Conservation (phyloP, 2,113 vertebrate species). For the Dasyornis broadbenti region DNA sequence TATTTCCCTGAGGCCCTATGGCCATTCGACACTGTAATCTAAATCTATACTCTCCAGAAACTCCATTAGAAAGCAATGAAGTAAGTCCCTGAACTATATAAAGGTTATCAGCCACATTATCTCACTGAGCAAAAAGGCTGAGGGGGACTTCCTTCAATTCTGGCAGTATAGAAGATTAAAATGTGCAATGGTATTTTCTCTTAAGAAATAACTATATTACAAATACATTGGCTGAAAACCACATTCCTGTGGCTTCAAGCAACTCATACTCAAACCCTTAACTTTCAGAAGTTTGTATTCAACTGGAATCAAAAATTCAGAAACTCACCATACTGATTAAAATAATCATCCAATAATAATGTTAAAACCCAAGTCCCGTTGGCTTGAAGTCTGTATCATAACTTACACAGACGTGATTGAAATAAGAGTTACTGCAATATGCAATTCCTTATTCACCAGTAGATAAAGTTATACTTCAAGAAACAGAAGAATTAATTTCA, state of each 20-base stretch:
- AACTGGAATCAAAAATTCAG: background rate
- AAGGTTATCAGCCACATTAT: slow-evolving; percentile 30
- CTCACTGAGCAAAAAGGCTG: background rate
- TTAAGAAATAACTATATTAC: background rate
- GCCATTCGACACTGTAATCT: background rate
- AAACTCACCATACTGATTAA: background rate
- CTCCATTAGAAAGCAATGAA: slow-evolving; percentile 36
- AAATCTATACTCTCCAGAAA: slow-evolving; percentile 36
- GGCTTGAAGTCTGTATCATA: background rate
- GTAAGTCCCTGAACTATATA: background rate
- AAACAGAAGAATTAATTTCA: background rate
- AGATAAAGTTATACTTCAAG: background rate
- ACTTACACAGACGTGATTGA: background rate
- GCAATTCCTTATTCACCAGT: background rate
- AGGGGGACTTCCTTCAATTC: background rate
- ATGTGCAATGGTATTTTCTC: background rate
- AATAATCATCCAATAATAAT: background rate
- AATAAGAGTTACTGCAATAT: background rate
- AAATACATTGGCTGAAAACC: background rate
- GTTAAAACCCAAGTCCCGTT: background rate
- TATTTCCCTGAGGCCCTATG: slow-evolving; percentile 37
- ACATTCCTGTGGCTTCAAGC: background rate
- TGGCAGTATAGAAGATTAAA: background rate
- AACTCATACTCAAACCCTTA: background rate
- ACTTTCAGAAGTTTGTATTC: background rate